Base-by-base conservation (phyloP, 2,113 vertebrate genomes). In the Neolamprologus kungweensis region DNA sequence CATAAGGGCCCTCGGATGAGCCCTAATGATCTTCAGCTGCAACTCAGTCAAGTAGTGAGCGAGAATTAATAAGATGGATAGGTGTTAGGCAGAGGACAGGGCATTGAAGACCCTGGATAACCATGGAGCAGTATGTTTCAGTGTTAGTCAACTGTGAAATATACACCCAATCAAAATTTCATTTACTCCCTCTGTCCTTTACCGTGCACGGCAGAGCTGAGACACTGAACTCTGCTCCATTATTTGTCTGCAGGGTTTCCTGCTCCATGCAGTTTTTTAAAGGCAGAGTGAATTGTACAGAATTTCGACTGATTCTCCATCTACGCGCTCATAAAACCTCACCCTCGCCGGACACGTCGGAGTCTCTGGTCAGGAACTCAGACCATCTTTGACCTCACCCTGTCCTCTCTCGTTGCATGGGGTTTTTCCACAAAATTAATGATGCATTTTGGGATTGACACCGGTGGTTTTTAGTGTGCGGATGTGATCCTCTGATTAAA, bases 11-110 rank as follows among this genome's bases (percentile, higher is more conserved):
- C 92, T 91, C 88, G n/a, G 90, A 95, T 91, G 93, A 90, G 89
- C 91, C 93, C 94, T 93, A 91, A 95, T 94, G 91, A 94, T 93
- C 91, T 93, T 94, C 94, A 93, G 91, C 92, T 94, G 94, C 91
- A 92, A 92, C 90, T 93, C 91, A 91, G 92, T 94, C 85, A 91
- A 89, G 94, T 86, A 86, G 89, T 85, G 89, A 90, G 84, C 63
- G 84, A 93, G 90, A 93, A 90, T 92, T 90, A 92, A 91, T 91
- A 85, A 81, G 87, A 93, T 78, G 85, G 89, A 88, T 86, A 83
- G 81, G 83, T 85, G 85, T 85, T 28, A 84, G 85, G 86, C 82
- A 71, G 81, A 94, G 88, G 85, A 92, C 85, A 57, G 82, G 82
- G 78, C 86, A 40, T 55, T 73, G 88, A 83, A 83, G 91, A 91